These are phyloP conservation scores for Phaenicophaeus curvirostris DNA, from an alignment of 2,797 vertebrate species.

Conservation along the genomic window DNA sequence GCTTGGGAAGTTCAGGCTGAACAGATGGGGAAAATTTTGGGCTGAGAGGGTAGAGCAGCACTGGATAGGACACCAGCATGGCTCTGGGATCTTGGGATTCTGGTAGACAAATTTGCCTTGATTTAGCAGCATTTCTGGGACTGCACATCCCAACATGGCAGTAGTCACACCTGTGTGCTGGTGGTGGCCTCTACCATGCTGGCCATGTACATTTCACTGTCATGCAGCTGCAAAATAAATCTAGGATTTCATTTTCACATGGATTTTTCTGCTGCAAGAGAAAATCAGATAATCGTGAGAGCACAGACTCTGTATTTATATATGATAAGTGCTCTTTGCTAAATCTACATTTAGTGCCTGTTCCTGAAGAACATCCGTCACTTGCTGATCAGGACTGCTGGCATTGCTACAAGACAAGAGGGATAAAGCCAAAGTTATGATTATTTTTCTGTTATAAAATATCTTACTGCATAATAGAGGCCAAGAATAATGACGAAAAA, in stretches of 20 bases:
- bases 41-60: no score
- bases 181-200: background rate
- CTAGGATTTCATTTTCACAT: background rate
- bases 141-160: background rate
- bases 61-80: rapidly evolving
- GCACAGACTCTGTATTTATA: background rate
- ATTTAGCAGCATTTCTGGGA: background rate
- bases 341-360: background rate
- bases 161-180: background rate
- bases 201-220: rapidly evolving
- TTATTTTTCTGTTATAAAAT: background rate
- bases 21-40: no score
- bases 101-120: background rate
- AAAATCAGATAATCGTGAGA: slow-evolving; percentile 3
- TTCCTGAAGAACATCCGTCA: background rate
- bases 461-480: background rate
- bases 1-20: no score
- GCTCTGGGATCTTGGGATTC: background rate
- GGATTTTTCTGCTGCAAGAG: slow-evolving; percentile 7
- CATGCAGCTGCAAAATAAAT: background rate
- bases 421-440: background rate
- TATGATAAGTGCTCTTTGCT: slow-evolving; percentile 30
- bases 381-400: background rate
- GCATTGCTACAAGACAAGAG: background rate
- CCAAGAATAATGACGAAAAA: background rate